phyloP scores from a whole-genome alignment of 2,797 vertebrate genomes.

The Bradypodion pumilum region DNA sequence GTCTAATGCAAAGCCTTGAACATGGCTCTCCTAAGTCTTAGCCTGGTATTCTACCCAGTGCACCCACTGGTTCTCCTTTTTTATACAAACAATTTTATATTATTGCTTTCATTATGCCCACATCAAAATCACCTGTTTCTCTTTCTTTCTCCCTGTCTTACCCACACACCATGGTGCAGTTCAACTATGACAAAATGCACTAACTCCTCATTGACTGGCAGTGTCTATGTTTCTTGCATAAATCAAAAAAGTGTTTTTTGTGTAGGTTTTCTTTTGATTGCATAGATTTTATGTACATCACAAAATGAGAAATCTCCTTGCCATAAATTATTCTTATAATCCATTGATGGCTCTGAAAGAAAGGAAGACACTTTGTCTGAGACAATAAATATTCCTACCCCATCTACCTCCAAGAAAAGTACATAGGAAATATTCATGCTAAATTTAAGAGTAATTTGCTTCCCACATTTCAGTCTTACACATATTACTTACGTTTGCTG shows the following conservation, averaged over 20 bases:
- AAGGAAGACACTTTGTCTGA: background rate
- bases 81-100: background rate
- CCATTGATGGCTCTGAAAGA: background rate
- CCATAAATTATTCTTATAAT: background rate
- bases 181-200: background rate
- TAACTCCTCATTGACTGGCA: background rate
- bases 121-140: background rate
- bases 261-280: background rate
- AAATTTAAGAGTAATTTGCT: slow-evolving; percentile 1
- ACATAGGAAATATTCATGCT: background rate
- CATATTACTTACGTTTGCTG: background rate
- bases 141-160: background rate
- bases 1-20: background rate
- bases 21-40: background rate
- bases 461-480: slow-evolving; percentile 1
- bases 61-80: background rate
- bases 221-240: background rate
- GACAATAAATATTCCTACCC: background rate
- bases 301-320: background rate
- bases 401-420: background rate
- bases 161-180: background rate
- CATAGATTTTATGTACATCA: background rate
- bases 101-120: background rate
- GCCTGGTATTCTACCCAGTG: no score
- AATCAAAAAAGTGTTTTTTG: background rate